Evolutionary conservation across 2,888 invertebrate genomes (phyloP), one percentile per base, ranked within the genome.

Genomic region (Bembecia ichneumoniformis): DNA sequence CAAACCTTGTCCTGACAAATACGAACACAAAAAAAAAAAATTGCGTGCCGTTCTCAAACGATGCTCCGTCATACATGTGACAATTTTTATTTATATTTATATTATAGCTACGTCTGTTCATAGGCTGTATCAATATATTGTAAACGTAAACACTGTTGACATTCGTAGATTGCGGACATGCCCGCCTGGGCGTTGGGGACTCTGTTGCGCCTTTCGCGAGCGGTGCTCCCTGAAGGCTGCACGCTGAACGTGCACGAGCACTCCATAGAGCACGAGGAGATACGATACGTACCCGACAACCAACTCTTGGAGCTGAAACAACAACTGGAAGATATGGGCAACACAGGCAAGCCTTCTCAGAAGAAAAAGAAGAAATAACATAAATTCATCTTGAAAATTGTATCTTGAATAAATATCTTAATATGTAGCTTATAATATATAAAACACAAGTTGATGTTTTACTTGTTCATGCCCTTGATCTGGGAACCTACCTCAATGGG

Each of bases 211-310:
- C 83, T 93, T 43, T 77, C 95, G 7, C 93, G 94, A 64, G 90
- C 92, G 0, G 84, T 91, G 13, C 72, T 94, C 46, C 97, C 97
- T 0, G 91, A 92, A 66, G 96, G 97, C 3, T 93, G 97, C 11
- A 83, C 90, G 1, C 68, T 97, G 11, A 82, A 87, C 49, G 88
- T 96, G 3, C 89, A 92, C 49, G 89, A 91, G 54, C 94, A 93
- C 63, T 81, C 89, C 46, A 80, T 89, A 0, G 90, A 90, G 36
- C 90, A 92, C 57, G 93, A 94, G 50, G 92, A 94, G 64, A 80
- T 90, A 3, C 75, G 86, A 5, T 96, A 94, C 77, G 91, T 98
- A 49, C 97, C 97, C 1, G 96, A 97, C 77, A 91, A 91, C 60
- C 92, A 95, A 68, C 84, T 97, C 2, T 63, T 92, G 2, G 91